Evolutionary conservation across 2,888 invertebrate species (phyloP).

Genomic region (Eubasilissa splendida): DNA sequence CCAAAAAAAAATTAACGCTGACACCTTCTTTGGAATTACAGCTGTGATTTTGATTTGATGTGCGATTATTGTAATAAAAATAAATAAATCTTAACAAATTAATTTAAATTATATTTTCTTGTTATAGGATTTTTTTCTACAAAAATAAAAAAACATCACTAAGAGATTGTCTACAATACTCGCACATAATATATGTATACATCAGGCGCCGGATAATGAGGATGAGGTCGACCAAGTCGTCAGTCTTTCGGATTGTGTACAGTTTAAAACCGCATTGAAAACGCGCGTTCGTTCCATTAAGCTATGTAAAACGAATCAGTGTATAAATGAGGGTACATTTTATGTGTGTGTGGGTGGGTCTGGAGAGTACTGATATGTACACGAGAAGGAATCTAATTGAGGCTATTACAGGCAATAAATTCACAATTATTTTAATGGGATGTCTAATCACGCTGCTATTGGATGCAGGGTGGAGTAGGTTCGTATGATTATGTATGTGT

Average conservation of each 20-base stretch:
- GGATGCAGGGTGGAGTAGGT: background rate
- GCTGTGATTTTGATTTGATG: too few relatives aligned
- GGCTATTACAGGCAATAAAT: slow-evolving; percentile 34
- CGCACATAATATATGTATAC: background rate
- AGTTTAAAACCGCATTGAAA: slow-evolving; percentile 8
- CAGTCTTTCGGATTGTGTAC: background rate
- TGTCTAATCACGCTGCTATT: slow-evolving; percentile 22
- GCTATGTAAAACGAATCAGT: slow-evolving; percentile 11
- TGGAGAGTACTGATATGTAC: too few relatives aligned
- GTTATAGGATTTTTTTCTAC: too few relatives aligned
- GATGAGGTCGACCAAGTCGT: background rate
- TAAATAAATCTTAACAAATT: too few relatives aligned
- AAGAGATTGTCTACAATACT: background rate
- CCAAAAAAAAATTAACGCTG: too few relatives aligned
- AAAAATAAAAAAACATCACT: too few relatives aligned
- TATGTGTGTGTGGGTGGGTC: too few relatives aligned
- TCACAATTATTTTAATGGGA: slow-evolving; percentile 27
- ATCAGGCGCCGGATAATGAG: background rate
- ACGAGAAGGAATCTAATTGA: background rate
- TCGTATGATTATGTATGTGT: background rate
- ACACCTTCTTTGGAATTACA: too few relatives aligned
- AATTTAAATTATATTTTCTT: too few relatives aligned
- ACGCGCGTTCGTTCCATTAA: slow-evolving; percentile 15
- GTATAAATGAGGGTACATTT: background rate
- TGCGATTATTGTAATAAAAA: too few relatives aligned